Conservation (phyloP, 2,797 vertebrate genomes). For the Tenualosa ilisha region DNA sequence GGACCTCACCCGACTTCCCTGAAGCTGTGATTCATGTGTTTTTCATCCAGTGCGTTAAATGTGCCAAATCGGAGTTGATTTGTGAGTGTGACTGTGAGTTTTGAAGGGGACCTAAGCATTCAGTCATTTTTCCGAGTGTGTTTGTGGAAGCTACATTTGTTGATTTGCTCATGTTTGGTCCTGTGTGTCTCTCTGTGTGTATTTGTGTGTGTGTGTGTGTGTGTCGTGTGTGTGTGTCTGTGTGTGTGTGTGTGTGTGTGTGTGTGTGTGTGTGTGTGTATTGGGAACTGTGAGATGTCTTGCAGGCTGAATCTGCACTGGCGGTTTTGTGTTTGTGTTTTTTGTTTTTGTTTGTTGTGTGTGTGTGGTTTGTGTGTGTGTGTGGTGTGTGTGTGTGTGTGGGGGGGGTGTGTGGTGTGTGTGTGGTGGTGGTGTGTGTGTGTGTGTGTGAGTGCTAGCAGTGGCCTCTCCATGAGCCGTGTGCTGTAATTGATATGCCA, state of each 20-base stretch:
- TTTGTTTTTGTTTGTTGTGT: not conserved
- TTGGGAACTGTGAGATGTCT: not conserved
- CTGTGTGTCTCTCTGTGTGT: not conserved
- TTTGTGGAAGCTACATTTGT: not conserved
- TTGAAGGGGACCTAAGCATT: not conserved
- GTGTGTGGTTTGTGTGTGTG: not conserved
- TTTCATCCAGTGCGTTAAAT: not conserved
- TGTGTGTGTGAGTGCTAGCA: not conserved
- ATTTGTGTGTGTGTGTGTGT: not conserved
- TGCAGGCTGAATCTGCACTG: constrained; percentile 1
- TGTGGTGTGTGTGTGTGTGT: constrained; percentile 1
- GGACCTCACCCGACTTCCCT: not conserved
- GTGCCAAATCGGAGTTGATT: not conserved
- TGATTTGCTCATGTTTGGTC: not conserved
- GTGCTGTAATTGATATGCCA: constrained; percentile 83
- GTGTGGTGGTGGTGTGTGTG: not conserved
- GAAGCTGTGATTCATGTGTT: not conserved
- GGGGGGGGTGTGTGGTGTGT: not conserved
- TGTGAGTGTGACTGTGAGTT: not conserved
- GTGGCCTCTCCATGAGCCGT: constrained; percentile 54
- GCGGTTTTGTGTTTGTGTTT: not conserved
- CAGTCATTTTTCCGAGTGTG: not conserved
- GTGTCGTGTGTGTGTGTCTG: not conserved
- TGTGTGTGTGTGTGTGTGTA: not conserved
- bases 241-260: not conserved